Base-by-base conservation (phyloP, 2,888 invertebrate genomes). In the Sarcophaga rosellei region DNA sequence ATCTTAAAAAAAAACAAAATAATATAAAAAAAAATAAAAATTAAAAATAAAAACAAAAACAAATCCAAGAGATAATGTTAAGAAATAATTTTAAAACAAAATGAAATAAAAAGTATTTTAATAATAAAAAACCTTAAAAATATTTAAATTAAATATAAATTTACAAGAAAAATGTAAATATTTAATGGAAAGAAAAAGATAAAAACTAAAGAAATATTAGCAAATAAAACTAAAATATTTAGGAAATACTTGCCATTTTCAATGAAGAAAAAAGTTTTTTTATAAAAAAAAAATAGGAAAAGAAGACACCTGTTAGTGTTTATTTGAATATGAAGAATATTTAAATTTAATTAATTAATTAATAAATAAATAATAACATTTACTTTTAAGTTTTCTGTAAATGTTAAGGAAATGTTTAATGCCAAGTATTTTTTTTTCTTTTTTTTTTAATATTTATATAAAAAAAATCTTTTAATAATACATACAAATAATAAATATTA, bases 201-300 rank as follows among this genome's bases (percentile, higher is more conserved):
- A 15, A 12, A 11, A 47, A 47, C 47, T 15, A 47, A 35, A 53
- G 53, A 53, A 53, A 15, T 53, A 15, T 53, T 53, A 47, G 53
- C 53, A 53, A 47, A 53, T 53, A 53, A 53, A 53, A 62, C 17
- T 62, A 57, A 61, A 77, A 63, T 35, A 5, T 47, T 57, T 70
- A 69, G 73, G 74, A 77, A 73, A 77, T 83, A 83, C 86, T 86
- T 86, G 86, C 81, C 82, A 87, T 82, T 87, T 86, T 57, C 45
- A 57, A 69, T 47, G 17, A 5, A 57, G 47, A 44, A 12, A 63
- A 20, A 25, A 53, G 17, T 4, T 4, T 15, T 15, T 47, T 11
- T 47, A 47, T 15, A 47, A 53, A 53, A 53, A 12, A n/a, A 47
- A 62, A 63, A 62, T 57, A 73, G 57, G 75, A 68, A 72, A 20